Evolutionary conservation across 2,888 invertebrate species (phyloP).

Genomic region (Pecten maximus): DNA sequence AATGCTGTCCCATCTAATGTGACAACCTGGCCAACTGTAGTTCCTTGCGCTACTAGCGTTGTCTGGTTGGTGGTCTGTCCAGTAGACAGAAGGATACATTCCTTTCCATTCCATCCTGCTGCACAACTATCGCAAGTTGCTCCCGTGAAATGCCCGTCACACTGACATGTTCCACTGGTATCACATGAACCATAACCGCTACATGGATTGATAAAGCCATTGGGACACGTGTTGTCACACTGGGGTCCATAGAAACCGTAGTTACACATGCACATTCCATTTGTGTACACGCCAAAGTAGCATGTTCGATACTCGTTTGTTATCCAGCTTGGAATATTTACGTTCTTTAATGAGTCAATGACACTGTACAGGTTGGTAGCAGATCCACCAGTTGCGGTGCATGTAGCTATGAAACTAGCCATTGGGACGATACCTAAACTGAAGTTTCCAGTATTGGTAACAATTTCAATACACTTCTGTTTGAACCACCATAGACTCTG

Average conservation of each 20-base stretch:
- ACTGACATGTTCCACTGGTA: slow-evolving; percentile 64
- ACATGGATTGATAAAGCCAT: slow-evolving; percentile 66
- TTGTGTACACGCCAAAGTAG: slow-evolving; percentile 60
- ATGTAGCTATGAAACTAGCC: slow-evolving; percentile 61
- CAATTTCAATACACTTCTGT: slow-evolving; percentile 60
- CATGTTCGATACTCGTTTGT: slow-evolving; percentile 62
- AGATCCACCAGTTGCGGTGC: slow-evolving; percentile 52
- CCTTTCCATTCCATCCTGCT: slow-evolving; percentile 64
- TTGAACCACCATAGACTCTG: slow-evolving; percentile 60
- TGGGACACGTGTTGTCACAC: slow-evolving; percentile 68
- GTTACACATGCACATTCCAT: slow-evolving; percentile 62
- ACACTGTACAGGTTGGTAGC: slow-evolving; percentile 46
- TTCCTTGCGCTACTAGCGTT: slow-evolving; percentile 64
- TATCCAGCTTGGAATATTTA: slow-evolving; percentile 62
- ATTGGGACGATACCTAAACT: slow-evolving; percentile 60
- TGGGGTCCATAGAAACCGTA: slow-evolving; percentile 69
- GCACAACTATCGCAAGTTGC: slow-evolving; percentile 62
- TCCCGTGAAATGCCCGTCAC: slow-evolving; percentile 65
- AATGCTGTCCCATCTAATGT: slow-evolving; percentile 68
- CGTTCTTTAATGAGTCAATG: slow-evolving; percentile 56
- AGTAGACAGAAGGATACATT: slow-evolving; percentile 62
- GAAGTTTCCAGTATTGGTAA: slow-evolving; percentile 56
- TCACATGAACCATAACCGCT: slow-evolving; percentile 65
- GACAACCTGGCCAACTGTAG: slow-evolving; percentile 62
- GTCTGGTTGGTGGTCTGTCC: slow-evolving; percentile 50